These are phyloP conservation scores for Macroglossus sobrinus DNA, from an alignment of 2,113 vertebrate genomes.

Conservation along the genomic window DNA sequence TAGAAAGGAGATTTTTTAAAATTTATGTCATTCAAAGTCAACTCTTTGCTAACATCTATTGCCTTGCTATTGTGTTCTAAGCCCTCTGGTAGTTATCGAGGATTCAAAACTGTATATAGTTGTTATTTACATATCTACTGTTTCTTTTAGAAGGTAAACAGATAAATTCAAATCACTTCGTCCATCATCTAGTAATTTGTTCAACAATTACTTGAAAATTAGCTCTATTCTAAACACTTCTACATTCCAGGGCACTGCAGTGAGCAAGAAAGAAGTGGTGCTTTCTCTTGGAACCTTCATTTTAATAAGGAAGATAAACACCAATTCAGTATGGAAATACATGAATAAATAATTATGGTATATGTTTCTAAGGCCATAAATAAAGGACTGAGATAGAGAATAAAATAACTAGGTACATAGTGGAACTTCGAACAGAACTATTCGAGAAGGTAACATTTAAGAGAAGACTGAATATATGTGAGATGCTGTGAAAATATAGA, in stretches of 20 bases:
- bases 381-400: neutral
- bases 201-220: neutral
- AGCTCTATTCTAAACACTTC: neutral
- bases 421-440: neutral
- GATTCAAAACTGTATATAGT: neutral
- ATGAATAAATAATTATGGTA: neutral
- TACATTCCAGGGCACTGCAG: neutral
- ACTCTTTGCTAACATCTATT: neutral
- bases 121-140: neutral
- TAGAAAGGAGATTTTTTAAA: neutral
- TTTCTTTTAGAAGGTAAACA: neutral
- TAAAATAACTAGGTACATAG: neutral
- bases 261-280: neutral
- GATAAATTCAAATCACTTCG: neutral
- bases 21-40: neutral
- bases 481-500: neutral
- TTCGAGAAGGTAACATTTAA: neutral
- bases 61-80: neutral
- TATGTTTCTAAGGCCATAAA: neutral
- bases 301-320: neutral
- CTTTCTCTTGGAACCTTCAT: neutral
- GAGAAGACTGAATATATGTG: rapidly evolving
- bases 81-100: neutral
- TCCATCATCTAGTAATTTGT: neutral
- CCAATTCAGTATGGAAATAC: neutral